Evolutionary conservation across 2,113 vertebrate genomes (phyloP).

Genomic region (Apteryx mantelli): DNA sequence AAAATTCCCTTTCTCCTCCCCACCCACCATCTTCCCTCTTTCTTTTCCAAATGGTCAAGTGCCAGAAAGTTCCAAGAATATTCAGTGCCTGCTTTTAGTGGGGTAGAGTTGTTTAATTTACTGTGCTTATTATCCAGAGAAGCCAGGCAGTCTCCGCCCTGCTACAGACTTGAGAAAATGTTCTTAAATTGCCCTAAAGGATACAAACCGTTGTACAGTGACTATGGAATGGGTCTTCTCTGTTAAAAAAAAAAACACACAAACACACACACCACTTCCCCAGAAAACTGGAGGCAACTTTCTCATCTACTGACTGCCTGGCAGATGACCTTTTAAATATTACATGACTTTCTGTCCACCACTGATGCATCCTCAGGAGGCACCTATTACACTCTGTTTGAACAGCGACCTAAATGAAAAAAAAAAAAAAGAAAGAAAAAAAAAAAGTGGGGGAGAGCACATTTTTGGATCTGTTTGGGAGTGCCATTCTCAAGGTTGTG

Average conservation of each 20-base stretch:
- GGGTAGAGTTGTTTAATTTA: neutral
- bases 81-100: neutral
- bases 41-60: neutral
- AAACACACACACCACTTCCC: neutral
- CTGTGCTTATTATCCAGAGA: neutral
- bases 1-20: neutral
- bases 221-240: neutral
- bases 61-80: neutral
- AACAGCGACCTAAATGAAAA: neutral
- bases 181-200: neutral
- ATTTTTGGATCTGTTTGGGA: neutral
- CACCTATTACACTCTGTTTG: neutral
- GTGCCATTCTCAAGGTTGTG: neutral
- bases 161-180: neutral
- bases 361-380: neutral
- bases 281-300: neutral
- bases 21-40: neutral
- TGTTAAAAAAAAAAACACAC: neutral
- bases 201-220: neutral
- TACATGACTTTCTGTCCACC: neutral
- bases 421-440: too few species aligned
- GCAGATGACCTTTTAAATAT: neutral
- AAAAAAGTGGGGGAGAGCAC: too few species aligned
- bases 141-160: neutral
- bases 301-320: neutral